phyloP scores from a whole-genome alignment of 1,140 invertebrate species.

The Nomia melanderi region DNA sequence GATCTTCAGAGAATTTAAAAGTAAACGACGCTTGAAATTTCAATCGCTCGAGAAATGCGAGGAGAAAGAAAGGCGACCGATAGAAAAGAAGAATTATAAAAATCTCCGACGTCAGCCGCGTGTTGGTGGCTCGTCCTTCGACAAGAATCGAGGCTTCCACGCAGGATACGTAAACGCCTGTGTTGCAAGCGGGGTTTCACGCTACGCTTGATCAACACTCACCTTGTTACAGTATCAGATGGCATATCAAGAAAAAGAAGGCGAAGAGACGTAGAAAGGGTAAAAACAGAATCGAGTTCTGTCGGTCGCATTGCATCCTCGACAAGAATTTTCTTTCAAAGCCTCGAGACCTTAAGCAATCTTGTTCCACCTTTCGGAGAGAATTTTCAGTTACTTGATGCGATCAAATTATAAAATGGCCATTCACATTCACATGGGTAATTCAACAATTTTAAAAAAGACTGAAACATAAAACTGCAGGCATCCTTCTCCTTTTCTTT shows the following conservation, averaged over 20 bases:
- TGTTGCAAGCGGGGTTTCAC: conserved; percentile 37
- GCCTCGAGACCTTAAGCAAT: too few species aligned
- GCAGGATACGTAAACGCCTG: conserved; percentile 28
- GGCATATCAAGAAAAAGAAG: neutral
- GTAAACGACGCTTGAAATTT: too few species aligned
- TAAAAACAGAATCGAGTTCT: conserved; percentile 32
- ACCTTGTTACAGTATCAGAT: conserved; percentile 49
- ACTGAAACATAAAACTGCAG: too few species aligned
- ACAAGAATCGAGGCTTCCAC: conserved; percentile 8
- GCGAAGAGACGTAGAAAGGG: neutral
- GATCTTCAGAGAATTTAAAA: too few species aligned
- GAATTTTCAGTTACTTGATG: too few species aligned
- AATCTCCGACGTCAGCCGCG: neutral
- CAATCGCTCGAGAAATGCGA: neutral
- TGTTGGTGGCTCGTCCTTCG: conserved; percentile 32
- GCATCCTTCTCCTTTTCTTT: too few species aligned
- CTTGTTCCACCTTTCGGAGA: too few species aligned
- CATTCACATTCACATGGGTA: too few species aligned
- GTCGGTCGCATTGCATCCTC: too few species aligned
- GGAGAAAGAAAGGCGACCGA: neutral
- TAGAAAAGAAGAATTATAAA: neutral
- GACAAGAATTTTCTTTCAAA: too few species aligned
- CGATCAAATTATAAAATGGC: too few species aligned
- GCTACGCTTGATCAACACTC: conserved; percentile 50
- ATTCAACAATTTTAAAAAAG: too few species aligned